These are phyloP conservation scores for Chymomyza amoena DNA, from an alignment of 2,888 invertebrate species.

Conservation along the genomic window DNA sequence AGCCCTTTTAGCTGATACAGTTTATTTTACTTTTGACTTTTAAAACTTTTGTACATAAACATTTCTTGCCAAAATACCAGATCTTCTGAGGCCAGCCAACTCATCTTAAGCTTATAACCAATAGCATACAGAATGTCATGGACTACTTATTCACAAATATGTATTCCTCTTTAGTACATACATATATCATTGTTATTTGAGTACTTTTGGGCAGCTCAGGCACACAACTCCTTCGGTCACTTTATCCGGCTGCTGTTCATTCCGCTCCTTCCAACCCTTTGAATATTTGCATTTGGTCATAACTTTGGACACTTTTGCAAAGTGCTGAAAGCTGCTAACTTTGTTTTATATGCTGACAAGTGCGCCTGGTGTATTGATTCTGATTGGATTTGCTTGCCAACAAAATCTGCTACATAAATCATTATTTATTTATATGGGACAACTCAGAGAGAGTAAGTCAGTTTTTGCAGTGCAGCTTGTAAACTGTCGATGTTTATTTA, in stretches of 20 bases:
- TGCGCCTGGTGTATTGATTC: background rate
- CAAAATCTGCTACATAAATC: background rate
- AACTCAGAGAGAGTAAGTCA: background rate
- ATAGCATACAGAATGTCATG: too few relatives aligned
- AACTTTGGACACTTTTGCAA: background rate
- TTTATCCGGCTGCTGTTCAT: background rate
- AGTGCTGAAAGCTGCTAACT: background rate
- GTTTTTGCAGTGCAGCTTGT: background rate
- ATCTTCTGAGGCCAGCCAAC: too few relatives aligned
- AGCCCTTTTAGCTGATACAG: too few relatives aligned
- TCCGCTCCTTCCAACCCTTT: background rate
- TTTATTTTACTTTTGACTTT: too few relatives aligned
- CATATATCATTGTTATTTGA: background rate
- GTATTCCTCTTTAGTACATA: background rate
- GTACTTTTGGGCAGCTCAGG: background rate
- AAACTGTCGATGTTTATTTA: background rate
- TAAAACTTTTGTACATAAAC: too few relatives aligned
- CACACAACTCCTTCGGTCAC: background rate
- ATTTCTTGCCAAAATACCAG: too few relatives aligned
- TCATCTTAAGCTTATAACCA: too few relatives aligned
- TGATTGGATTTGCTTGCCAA: background rate
- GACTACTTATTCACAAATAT: background rate
- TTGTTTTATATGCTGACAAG: background rate
- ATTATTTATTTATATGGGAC: background rate
- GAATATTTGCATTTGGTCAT: background rate